Evolutionary conservation across 2,113 vertebrate genomes (phyloP), one percentile per base, ranked within the genome.

Genomic region (Halichoeres trimaculatus): DNA sequence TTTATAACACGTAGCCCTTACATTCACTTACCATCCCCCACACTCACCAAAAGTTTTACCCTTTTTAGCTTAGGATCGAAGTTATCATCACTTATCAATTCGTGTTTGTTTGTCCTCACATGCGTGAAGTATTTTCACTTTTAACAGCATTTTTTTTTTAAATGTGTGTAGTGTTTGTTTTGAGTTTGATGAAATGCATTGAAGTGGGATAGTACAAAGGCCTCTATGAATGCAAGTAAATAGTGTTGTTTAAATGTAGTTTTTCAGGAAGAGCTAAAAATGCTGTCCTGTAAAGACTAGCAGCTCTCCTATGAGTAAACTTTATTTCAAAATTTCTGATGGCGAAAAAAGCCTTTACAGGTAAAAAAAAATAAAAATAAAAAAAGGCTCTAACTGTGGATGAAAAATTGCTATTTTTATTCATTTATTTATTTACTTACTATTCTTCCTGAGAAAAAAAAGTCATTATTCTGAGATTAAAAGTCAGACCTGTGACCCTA

Each of bases 1-100:
- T 4, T n/a, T 24, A 2, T 14, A 2, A 10, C 65, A 76, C 52
- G 16, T 17, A 55, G 20, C 10, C 35, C 0, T n/a, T 43, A n/a
- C 53, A 53, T 12, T 4, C 17, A 45, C 20, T 17, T 1, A 19
- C 55, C 65, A 45, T 64, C 70, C 58, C 65, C 58, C 71, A 58
- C 20, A 16, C n/a, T 9, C 36, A 7, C 14, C 38, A 35, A 38
- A 43, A 1, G 17, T 38, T 38, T 45, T 19, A 14, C 12, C 16
- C 48, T 17, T 26, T n/a, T 16, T 17, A 8, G 6, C 43, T 45
- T 1, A 45, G 43, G 7, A 45, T 45, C 20, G 13, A 48, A 56
- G 34, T 56, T 35, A 47, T 47, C n/a, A 16, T 26, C 36, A 53
- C 45, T 13, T 12, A 38, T 41, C 56, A 60, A n/a, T 41, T 12